Evolutionary conservation across 92 coral and sea anemone genomes (phyloP), one percentile per base, ranked within the genome.

Genomic region (Epizoanthus stellaris): DNA sequence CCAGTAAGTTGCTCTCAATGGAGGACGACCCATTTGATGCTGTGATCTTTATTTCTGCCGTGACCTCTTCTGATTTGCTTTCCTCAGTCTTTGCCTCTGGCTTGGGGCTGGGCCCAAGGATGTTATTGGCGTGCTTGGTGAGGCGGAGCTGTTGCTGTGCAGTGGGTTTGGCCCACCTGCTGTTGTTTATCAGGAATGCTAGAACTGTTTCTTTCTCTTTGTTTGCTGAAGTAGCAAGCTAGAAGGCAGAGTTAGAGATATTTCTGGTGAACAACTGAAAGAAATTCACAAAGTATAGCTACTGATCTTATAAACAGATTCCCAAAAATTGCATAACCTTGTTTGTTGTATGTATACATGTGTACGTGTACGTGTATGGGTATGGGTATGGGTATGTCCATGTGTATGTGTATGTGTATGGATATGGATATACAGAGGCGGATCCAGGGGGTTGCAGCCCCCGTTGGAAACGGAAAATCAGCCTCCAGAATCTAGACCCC

Each of bases 181-280:
- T 86, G 85, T 90, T 92, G 90, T 92, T 92, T 62, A 95, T 89
- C 66, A 95, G 90, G 88, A 95, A 95, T 0, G 95, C 90, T 16
- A 95, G 82, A 1, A 90, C 88, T 38, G 98, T 95, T 19, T 95
- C 98, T 5, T 91, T 90, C 47, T 92, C 94, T 57, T 74, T 73
- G 90, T 92, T 95, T n/a, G 64, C 59, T 15, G 93, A 89, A 6
- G 91, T 87, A 15, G 94, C 94, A 85, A 95, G 85, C 98, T 95
- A 72, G 23, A 73, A 63, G 43, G 23, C 39, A 40, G 4, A 14
- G 13, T 25, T 67, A 38, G 11, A 10, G 10, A 73, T 4, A 65
- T 19, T 20, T 20, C 30, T 9, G 49, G 8, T 47, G 40, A 23
- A 23, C 6, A 34, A 36, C 17, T 68, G 56, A 52, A 52, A 52